These are phyloP conservation scores for Callinectes sapidus DNA, from an alignment of 2,888 invertebrate genomes.

Conservation along the genomic window DNA sequence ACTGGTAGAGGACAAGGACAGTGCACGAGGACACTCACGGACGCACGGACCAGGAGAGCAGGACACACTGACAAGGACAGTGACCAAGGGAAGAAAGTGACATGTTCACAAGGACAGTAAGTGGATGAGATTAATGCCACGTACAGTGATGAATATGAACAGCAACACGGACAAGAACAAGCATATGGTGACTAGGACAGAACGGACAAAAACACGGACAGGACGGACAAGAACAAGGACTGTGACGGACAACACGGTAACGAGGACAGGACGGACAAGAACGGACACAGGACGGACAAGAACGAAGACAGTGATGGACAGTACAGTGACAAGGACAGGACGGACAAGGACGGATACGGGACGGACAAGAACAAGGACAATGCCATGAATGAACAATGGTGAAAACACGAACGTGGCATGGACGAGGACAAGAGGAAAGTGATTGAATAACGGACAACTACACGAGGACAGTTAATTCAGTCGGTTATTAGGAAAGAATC, in stretches of 20 bases:
- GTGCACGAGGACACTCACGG: neutral
- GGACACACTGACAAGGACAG: neutral
- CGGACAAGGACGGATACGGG: neutral
- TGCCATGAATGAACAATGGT: neutral
- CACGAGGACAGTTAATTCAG: neutral
- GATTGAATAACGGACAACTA: neutral
- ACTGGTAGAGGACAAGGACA: neutral
- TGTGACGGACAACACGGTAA: neutral
- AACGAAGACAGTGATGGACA: neutral
- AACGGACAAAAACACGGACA: neutral
- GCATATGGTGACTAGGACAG: neutral
- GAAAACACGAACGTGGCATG: neutral
- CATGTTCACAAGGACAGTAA: conserved; percentile 1
- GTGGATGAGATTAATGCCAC: neutral
- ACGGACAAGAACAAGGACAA: neutral
- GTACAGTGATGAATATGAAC: neutral
- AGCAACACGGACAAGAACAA: neutral
- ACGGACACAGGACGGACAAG: conserved; percentile 4
- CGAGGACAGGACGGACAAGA: neutral
- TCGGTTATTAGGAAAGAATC: neutral
- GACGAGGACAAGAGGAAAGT: conserved; percentile 10
- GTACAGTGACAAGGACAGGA: neutral
- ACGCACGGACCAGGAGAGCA: neutral
- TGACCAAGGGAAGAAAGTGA: neutral
- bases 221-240: neutral